These are phyloP conservation scores for Geotrypetes seraphini DNA, from an alignment of 2,797 vertebrate species.

Conservation along the genomic window DNA sequence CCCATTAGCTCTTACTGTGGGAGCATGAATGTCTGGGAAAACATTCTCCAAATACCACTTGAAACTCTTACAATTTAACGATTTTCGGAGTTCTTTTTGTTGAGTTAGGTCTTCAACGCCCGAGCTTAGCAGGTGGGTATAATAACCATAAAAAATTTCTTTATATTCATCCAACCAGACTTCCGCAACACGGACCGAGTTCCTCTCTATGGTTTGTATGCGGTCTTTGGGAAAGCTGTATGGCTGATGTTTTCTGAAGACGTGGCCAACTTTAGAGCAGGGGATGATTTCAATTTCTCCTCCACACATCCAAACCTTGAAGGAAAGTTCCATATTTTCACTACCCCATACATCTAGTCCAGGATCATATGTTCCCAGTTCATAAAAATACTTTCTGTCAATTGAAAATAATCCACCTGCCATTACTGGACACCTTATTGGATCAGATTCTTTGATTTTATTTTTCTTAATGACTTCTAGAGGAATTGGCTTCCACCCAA, in stretches of 20 bases:
- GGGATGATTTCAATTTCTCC: slow-evolving; percentile 95
- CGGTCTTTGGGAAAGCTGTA: slow-evolving; percentile 89
- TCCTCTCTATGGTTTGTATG: slow-evolving; percentile 85
- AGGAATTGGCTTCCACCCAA: slow-evolving; percentile 81
- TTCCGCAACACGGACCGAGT: slow-evolving; percentile 86
- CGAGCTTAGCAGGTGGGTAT: slow-evolving; percentile 63
- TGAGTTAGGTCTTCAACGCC: slow-evolving; percentile 73
- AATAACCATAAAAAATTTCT: slow-evolving; percentile 87
- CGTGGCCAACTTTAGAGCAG: slow-evolving; percentile 92
- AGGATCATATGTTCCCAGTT: slow-evolving; percentile 86
- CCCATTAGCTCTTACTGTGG: slow-evolving; percentile 73
- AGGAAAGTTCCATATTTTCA: slow-evolving; percentile 97
- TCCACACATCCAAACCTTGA: slow-evolving; percentile 99
- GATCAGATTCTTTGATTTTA: slow-evolving; percentile 74
- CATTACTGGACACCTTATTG: slow-evolving; percentile 96
- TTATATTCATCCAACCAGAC: slow-evolving; percentile 97
- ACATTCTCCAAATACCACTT: slow-evolving; percentile 89
- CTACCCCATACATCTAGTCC: slow-evolving; percentile 97
- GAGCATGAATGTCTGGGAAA: slow-evolving; percentile 79
- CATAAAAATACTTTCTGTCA: slow-evolving; percentile 86
- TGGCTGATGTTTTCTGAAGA: slow-evolving; percentile 88
- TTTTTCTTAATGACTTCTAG: slow-evolving; percentile 70
- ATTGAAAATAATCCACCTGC: slow-evolving; percentile 97
- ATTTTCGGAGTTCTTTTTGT: slow-evolving; percentile 73
- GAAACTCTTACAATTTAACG: slow-evolving; percentile 79